phyloP scores from a whole-genome alignment of 1,140 invertebrate genomes.

The Brachionus sp. region DNA sequence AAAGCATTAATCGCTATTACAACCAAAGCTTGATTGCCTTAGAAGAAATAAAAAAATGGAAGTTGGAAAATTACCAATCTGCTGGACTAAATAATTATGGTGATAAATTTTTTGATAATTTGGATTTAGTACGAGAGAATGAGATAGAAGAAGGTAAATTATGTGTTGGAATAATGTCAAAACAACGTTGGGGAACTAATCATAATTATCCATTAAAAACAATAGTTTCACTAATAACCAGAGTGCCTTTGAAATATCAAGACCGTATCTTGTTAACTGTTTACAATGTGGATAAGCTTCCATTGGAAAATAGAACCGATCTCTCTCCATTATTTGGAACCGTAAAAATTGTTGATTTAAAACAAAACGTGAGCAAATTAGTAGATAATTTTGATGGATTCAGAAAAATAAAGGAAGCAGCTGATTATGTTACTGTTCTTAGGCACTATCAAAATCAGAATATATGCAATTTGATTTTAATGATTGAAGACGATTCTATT shows the following conservation, averaged over 20 bases:
- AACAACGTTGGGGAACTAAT: not conserved
- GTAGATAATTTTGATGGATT: not conserved
- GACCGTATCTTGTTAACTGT: not conserved
- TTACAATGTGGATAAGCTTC: not conserved
- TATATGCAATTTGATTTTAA: not conserved
- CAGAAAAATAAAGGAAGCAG: conserved; percentile 29
- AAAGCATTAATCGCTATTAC: not conserved
- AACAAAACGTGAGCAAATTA: conserved; percentile 18
- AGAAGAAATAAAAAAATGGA: conserved; percentile 15
- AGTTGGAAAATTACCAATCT: not conserved
- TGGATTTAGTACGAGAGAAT: not conserved
- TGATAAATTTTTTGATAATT: not conserved
- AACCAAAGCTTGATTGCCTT: not conserved
- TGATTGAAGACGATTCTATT: conserved; percentile 42
- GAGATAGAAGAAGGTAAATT: not conserved
- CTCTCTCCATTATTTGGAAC: not conserved
- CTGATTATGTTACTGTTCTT: conserved; percentile 34
- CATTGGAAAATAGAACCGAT: not conserved
- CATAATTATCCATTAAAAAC: conserved; percentile 32
- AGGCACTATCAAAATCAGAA: not conserved
- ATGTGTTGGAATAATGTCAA: conserved; percentile 27
- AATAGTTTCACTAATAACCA: conserved; percentile 5
- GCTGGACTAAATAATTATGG: not conserved
- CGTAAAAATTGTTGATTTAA: conserved; percentile 9
- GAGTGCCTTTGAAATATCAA: conserved; percentile 11